phyloP scores from a whole-genome alignment of 2,113 vertebrate species.

The Scolopax mira region DNA sequence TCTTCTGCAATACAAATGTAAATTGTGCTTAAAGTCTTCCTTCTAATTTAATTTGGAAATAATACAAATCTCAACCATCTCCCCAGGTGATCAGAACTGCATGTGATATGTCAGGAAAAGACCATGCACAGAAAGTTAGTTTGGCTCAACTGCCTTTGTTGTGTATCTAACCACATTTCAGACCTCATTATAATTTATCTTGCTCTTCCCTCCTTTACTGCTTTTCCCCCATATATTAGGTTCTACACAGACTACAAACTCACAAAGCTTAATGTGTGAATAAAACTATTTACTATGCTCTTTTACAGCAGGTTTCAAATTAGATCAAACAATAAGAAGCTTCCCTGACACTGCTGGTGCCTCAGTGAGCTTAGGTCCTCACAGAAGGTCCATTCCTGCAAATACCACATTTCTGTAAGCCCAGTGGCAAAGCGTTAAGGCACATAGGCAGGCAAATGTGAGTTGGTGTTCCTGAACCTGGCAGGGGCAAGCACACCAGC shows the following conservation, averaged over 20 bases:
- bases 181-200: not conserved
- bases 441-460: not conserved
- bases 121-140: not conserved
- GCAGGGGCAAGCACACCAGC: not conserved
- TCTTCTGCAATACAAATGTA: not conserved
- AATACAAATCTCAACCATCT: not conserved
- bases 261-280: not conserved
- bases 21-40: not conserved
- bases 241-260: not conserved
- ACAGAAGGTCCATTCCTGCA: not conserved
- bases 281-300: not conserved
- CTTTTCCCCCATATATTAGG: not conserved
- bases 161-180: not conserved
- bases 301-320: not conserved
- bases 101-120: not conserved
- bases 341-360: not conserved
- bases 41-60: slow-evolving; percentile 13
- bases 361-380: not conserved
- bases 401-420: not conserved
- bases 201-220: not conserved
- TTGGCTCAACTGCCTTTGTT: not conserved
- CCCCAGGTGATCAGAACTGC: not conserved
- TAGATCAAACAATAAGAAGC: not conserved
- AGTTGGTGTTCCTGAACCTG: not conserved
- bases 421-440: not conserved